Evolutionary conservation across 2,888 invertebrate genomes (phyloP), one percentile per base, ranked within the genome.

Genomic region (Xestia sexstrigata): DNA sequence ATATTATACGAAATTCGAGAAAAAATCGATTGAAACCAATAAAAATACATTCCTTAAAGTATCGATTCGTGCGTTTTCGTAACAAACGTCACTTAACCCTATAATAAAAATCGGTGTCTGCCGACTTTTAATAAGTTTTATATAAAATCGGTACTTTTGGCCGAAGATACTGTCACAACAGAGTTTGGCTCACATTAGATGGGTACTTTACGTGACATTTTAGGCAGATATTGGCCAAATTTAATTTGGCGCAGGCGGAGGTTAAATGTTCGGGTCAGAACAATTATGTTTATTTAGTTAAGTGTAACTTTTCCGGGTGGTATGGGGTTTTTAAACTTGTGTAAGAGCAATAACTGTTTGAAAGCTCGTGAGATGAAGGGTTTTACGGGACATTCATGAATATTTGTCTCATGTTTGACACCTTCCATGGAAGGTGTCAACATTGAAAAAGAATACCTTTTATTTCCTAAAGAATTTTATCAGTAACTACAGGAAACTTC

Each of bases 161-260:
- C 81, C 83, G 71, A 79, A 86, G 83, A 91, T 90, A 89, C 92
- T 92, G 94, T 93, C 93, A 91, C 88, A 89, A 89, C 86, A 88
- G 83, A 83, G 85, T 83, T 80, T 85, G 82, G 84, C 75, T 82
- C 90, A 87, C 93, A 94, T 95, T 93, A 93, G 90, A 90, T 90
- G 78, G 75, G 75, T 85, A 91, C 84, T 94, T 95, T 93, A 95
- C 90, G 90, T 81, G 91, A 89, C 87, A 93, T 94, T 93, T 93
- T 88, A 88, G 73, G 86, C 87, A 83, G 87, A 90, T 89, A 92
- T 90, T 90, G 90, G 86, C 86, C 86, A 90, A 91, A 92, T 91
- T 91, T 83, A 93, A 93, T 93, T 92, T 90, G 76, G 85, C 81
- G 82, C 87, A 86, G 82, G 71, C 85, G 65, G 55, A 84, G 92